These are phyloP conservation scores for Hydractinia symbiolongicarpus DNA, from an alignment of 30 jellyfish, hydroid and myxozoan genomes.

Conservation along the genomic window DNA sequence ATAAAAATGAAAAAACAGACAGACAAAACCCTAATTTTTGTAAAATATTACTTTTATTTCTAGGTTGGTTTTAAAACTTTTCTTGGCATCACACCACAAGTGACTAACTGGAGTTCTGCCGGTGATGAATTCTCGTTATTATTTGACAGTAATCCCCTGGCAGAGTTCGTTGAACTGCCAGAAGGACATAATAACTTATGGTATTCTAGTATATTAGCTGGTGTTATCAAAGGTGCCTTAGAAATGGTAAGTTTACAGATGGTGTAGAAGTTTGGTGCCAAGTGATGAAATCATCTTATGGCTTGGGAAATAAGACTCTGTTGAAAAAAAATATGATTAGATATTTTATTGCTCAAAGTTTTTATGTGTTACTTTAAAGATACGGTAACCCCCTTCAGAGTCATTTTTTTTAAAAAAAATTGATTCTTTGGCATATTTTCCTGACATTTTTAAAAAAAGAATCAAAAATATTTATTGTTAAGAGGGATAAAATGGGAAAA, in stretches of 20 bases:
- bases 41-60: not conserved
- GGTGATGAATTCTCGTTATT: constrained; percentile 87
- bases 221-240: constrained; percentile 94
- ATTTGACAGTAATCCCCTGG: constrained; percentile 86
- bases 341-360: no score
- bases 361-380: no score
- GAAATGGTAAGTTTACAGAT: constrained; percentile 80
- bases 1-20: not conserved
- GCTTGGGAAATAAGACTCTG: no score
- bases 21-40: not conserved
- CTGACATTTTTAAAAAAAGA: no score
- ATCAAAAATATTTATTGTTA: no score
- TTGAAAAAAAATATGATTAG: no score
- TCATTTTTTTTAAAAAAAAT: no score
- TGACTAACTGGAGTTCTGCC: constrained; percentile 82
- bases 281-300: no score
- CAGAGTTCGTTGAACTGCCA: constrained; percentile 97
- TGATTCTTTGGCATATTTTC: no score
- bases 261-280: no score
- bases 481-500: no score
- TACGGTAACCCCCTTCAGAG: no score
- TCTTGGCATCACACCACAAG: constrained; percentile 96
- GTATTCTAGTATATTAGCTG: constrained; percentile 87
- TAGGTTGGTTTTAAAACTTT: constrained; percentile 88
- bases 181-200: constrained; percentile 82